Evolutionary conservation across 1,140 invertebrate genomes (phyloP), one percentile per base, ranked within the genome.

Genomic region (Plutomurus gul): DNA sequence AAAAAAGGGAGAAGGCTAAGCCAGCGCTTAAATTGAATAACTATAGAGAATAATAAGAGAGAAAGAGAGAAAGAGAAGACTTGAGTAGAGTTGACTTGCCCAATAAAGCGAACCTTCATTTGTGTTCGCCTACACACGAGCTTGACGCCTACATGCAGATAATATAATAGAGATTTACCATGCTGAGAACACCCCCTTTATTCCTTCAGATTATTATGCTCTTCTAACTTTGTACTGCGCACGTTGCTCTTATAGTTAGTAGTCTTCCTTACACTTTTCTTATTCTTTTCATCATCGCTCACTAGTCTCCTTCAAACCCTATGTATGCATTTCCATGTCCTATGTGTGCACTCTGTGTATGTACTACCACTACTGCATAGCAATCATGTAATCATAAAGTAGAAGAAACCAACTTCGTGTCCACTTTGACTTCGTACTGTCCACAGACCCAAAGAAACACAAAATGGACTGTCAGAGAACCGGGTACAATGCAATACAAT

Each of bases 81-180:
- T 33, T 33, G 56, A 65, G 56, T 65, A 33, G 56, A 51, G 27
- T 70, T 70, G 20, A 43, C 36, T 72, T 40, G 25, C 70, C 70
- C 36, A 72, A 72, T 72, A 72, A 72, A 72, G 70, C 18, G 3
- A 72, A 40, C 36, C 36, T 72, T 72, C 36, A 72, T 72, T 72
- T 72, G 70, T 46, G 36, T 20, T 72, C 70, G 70, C 70, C 70
- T 72, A 72, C 70, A 43, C 70, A 72, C 39, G 36, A 43, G 36
- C 39, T 72, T 22, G 36, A 72, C 70, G 70, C 70, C 70, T 46
- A 72, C 70, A 43, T 46, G 18, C 13, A 27, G 18, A 65, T 65
- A 65, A 65, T 65, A 65, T 65, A 65, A 65, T 65, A 65, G 56
- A 65, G 56, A 65, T 65, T 65, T 65, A 30, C 56, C 56, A 65